A percentile compares a stretch with the other conserved stretches of the same genome.
Conservation (phyloP, 2,113 vertebrate genomes). For the Dromaius novaehollandiae region DNA sequence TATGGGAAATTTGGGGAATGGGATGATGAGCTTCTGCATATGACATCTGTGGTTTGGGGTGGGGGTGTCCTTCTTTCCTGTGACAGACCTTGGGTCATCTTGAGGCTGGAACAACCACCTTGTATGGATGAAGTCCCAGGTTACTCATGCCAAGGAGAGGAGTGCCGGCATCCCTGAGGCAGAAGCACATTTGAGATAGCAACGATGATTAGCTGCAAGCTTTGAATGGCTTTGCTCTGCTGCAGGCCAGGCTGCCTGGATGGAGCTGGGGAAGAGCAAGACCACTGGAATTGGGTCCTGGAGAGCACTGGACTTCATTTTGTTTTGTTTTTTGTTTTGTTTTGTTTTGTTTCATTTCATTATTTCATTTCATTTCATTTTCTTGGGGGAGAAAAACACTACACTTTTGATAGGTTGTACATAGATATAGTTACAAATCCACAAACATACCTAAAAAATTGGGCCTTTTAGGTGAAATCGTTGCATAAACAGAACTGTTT, state of each 20-base stretch:
- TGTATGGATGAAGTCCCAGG: background rate
- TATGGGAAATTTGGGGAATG: fast-evolving
- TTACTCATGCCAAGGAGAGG: background rate
- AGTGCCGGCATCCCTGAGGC: background rate
- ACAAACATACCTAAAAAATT: background rate
- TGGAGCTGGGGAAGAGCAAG: background rate
- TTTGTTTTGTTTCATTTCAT: too few species aligned
- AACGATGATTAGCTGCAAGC: background rate
- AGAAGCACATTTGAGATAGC: background rate
- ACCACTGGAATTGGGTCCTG: background rate
- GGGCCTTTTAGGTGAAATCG: background rate
- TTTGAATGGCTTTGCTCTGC: background rate
- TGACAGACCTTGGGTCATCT: background rate
- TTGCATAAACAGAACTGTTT: constrained; percentile 10
- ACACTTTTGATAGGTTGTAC: background rate
- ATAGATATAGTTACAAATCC: background rate
- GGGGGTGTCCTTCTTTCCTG: background rate
- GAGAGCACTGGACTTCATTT: background rate
- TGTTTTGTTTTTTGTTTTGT: too few species aligned
- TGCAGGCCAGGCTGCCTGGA: background rate
- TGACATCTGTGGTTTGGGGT: background rate
- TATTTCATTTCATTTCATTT: background rate
- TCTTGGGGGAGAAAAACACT: background rate
- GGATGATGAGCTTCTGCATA: background rate
- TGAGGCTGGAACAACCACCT: background rate